A percentile compares a stretch with the other conserved stretches of the same genome.
Conservation (phyloP, 1,140 invertebrate species). For the Neomicropteryx cornuta region DNA sequence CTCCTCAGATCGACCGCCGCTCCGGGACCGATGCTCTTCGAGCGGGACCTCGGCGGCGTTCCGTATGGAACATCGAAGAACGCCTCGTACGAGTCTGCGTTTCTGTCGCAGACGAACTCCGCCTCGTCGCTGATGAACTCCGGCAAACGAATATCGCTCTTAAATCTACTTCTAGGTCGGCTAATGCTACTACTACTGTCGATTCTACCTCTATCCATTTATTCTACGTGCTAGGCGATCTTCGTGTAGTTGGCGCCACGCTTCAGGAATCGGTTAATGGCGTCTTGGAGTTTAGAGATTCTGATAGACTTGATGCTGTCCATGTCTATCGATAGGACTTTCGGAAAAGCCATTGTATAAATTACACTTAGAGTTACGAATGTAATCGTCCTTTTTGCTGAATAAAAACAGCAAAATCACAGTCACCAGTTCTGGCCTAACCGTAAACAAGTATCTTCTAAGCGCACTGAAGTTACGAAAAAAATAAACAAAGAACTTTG, state of each 20-base stretch:
- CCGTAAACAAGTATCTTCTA: too few relatives aligned
- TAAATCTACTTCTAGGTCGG: slow-evolving; percentile 18
- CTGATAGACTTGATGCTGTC: slow-evolving; percentile 32
- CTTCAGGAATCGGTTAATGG: slow-evolving; percentile 32
- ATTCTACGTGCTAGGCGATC: slow-evolving; percentile 28
- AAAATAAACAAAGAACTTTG: too few relatives aligned
- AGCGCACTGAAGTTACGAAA: too few relatives aligned
- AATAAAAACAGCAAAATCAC: too few relatives aligned
- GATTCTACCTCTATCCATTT: slow-evolving; percentile 32
- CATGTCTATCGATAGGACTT: too few relatives aligned
- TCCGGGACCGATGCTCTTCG: not conserved
- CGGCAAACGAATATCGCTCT: slow-evolving; percentile 12
- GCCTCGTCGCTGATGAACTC: slow-evolving; percentile 27
- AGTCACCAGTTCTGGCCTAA: too few relatives aligned
- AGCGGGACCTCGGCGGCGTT: not conserved
- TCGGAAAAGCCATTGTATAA: too few relatives aligned
- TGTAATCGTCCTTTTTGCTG: too few relatives aligned
- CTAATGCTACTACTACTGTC: slow-evolving; percentile 29
- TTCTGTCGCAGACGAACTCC: slow-evolving; percentile 28
- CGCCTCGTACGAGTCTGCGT: slow-evolving; percentile 13
- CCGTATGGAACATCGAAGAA: slow-evolving; percentile 12
- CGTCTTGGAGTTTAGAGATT: slow-evolving; percentile 27
- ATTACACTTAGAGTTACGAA: too few relatives aligned
- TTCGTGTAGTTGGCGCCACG: slow-evolving; percentile 32
- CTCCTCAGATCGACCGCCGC: slow-evolving; percentile 24